Percentiles rank a stretch among this genome's conserved stretches.
Conservation (phyloP, 2,113 vertebrate species). For the Picathartes gymnocephalus region DNA sequence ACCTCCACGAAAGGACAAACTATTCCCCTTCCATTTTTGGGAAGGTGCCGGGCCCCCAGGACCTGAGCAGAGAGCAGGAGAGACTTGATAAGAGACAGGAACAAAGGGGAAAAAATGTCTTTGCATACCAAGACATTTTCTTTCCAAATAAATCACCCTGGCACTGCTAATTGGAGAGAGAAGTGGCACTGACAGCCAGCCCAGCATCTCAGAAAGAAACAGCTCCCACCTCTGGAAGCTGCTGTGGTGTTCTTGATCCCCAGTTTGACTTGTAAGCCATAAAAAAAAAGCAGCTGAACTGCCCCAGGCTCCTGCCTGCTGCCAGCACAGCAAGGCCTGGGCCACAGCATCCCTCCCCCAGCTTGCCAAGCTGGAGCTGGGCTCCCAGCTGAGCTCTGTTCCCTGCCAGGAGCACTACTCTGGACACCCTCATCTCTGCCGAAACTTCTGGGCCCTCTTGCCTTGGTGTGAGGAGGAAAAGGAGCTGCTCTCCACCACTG, state of each 20-base stretch:
- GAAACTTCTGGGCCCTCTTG: neutral
- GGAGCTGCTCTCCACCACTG: neutral
- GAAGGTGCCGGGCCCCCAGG: slow-evolving; percentile 91
- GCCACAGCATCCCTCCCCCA: neutral
- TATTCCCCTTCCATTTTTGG: slow-evolving; percentile 94
- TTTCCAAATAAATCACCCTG: neutral
- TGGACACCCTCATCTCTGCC: neutral
- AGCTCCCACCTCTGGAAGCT: neutral
- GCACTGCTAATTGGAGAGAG: neutral
- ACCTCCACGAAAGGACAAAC: slow-evolving; percentile 96
- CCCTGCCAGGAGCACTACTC: fast-evolving
- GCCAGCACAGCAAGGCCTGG: neutral
- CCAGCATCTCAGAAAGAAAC: neutral
- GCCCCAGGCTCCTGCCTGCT: neutral
- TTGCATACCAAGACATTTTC: neutral
- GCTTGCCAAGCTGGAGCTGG: neutral
- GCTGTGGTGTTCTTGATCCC: fast-evolving
- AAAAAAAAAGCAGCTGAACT: neutral
- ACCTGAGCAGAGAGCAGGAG: slow-evolving; percentile 72
- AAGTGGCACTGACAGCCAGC: neutral
- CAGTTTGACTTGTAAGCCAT: neutral
- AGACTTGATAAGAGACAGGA: neutral
- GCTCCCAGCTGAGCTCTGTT: neutral
- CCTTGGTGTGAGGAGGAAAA: neutral
- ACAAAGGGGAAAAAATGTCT: neutral